Evolutionary conservation across 2,888 invertebrate species (phyloP), one percentile per base, ranked within the genome.

Genomic region (Heliconius charithonia): DNA sequence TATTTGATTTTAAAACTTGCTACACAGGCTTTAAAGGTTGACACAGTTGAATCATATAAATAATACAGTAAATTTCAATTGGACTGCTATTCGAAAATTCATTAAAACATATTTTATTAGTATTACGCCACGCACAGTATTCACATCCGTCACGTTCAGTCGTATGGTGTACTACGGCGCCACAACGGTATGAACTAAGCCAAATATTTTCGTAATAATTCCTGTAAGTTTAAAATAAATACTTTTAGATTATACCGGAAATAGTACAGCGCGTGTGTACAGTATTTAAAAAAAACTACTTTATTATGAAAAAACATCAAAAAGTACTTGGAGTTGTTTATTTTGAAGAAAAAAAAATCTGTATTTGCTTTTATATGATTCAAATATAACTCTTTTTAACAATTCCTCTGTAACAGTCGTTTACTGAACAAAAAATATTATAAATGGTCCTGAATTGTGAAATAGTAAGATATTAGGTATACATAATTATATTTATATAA

Each of bases 391-490:
- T 19, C 6, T 25, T n/a, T 1, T 16, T n/a, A 32, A 56, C 6
- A 12, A 27, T 71, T 59, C n/a, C 0, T 37, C 56, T 59, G 29
- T 41, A 16, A 51, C 27, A 29, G 27, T 51, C 19, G 10, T 22
- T 71, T 29, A 51, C 22, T 22, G 32, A 56, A 32, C 9, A 22
- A 32, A 22, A 71, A 51, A 51, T 51, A 7, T 7, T 51, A 22
- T 7, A n/a, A 12, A 56, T 32, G n/a, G 59, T 10, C 71, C 56
- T 29, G 13, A 32, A 29, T 71, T 56, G 71, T 71, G 32, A 29
- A 71, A 70, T 19, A 72, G 72, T 59, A 72, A 72, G 59, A 72
- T 72, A 72, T 71, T 72, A 72, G 56, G 13, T 72, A 59, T 37
- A 59, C 59, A 45, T 56, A 16, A 69, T 16, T 56, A 72, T 72